A percentile compares a stretch with the other conserved stretches of the same genome.
These are phyloP conservation scores for Anaspis maculata DNA, from an alignment of 2,888 invertebrate genomes.

Conservation along the genomic window DNA sequence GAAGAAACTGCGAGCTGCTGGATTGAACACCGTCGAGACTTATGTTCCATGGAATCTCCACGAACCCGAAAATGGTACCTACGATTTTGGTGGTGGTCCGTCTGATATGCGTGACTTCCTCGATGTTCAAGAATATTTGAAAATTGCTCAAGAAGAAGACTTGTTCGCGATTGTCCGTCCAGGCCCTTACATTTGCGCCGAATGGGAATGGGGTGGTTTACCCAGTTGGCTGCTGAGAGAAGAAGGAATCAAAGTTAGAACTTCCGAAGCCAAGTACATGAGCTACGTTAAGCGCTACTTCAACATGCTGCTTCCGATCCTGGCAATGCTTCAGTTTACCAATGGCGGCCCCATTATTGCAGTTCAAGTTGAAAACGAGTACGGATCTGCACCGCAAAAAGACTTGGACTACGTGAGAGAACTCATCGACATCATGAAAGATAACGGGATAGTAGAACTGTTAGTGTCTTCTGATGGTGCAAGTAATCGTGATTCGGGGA, in stretches of 20 bases:
- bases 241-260: neutral
- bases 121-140: conserved; percentile 55
- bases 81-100: too few species aligned
- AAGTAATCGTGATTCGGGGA: conserved; percentile 30
- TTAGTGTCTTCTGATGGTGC: conserved; percentile 47
- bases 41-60: too few species aligned
- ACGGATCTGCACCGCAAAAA: conserved; percentile 6
- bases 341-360: conserved; percentile 79
- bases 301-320: conserved; percentile 46
- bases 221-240: conserved; percentile 23
- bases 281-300: conserved; percentile 45
- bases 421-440: conserved; percentile 30
- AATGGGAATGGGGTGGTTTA: conserved; percentile 57
- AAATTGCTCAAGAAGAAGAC: conserved; percentile 64
- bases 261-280: conserved; percentile 34
- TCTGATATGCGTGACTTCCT: neutral
- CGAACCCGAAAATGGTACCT: too few species aligned
- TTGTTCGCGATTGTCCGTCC: conserved; percentile 71
- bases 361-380: conserved; percentile 53
- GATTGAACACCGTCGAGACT: too few species aligned
- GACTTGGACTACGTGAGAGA: conserved; percentile 45
- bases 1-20: too few species aligned
- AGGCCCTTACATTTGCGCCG: conserved; percentile 87
- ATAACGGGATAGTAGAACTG: conserved; percentile 40
- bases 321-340: conserved; percentile 44